Evolutionary conservation across 2,797 vertebrate genomes (phyloP), one percentile per base, ranked within the genome.

Genomic region (Pangasius macronema): DNA sequence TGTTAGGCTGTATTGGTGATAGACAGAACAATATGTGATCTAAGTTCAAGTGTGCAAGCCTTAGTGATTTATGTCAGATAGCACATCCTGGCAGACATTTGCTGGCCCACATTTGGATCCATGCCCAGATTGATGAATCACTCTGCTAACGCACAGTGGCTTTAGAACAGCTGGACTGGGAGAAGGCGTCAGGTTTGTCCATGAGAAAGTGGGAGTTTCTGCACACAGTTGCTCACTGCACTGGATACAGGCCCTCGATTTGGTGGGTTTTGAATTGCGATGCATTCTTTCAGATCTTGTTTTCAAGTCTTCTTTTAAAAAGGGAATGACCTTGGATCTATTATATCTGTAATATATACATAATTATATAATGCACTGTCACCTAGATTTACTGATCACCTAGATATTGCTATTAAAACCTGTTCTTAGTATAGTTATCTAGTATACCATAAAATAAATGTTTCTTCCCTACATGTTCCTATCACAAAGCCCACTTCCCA

Each of bases 111-210:
- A 14, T 91, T 61, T 88, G 55, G 87, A 87, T 49, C 70, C 86
- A 73, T 87, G 70, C 86, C 89, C 80, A 59, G 82, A 89, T 90
- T 89, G 85, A 70, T 80, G 80, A 82, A 68, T 88, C 76, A 75
- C 61, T 82, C 85, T 86, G 80, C 83, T 82, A 84, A 85, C 86
- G 88, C 67, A 79, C 59, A 87, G 72, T 81, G 72, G 27, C 86
- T 85, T 36, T 88, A 88, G 89, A 91, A 91, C 92, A 93, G 92
- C 91, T 94, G 93, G 90, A 84, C 86, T 88, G 59, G 61, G 82
- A 87, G 87, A 84, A 72, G 89, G 86, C 92, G 57, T 61, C 83
- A 27, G 30, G 24, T 90, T 87, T 83, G 18, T 57, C 49, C 87
- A 89, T 95, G 94, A 91, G 93, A 94, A 93, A 91, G 59, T 70